Evolutionary conservation across 2,797 vertebrate genomes (phyloP).

Genomic region (Capromys pilorides): DNA sequence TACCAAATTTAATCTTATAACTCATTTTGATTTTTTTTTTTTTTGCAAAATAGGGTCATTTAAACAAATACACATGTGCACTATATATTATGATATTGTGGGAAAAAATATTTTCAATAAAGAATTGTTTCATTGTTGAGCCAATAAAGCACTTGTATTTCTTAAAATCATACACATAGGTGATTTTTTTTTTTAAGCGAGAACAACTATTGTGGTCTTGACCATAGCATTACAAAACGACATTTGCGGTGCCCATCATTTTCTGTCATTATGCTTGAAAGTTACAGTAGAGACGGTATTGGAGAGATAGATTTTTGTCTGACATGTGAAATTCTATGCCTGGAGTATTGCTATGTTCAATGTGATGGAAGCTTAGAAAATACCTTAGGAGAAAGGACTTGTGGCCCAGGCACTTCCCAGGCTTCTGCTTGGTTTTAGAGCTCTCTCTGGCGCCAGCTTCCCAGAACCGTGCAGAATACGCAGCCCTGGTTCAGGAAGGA

Average conservation of each 20-base stretch:
- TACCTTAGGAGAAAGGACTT: background rate
- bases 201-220: background rate
- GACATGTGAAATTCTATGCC: background rate
- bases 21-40: background rate
- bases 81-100: background rate
- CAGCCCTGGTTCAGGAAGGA: rapidly evolving
- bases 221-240: background rate
- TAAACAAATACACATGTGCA: background rate
- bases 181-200: background rate
- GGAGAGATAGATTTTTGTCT: background rate
- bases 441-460: rapidly evolving
- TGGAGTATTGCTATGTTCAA: background rate
- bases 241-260: background rate
- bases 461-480: background rate
- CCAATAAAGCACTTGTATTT: background rate
- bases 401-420: rapidly evolving
- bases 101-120: background rate
- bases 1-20: background rate
- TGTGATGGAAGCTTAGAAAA: background rate
- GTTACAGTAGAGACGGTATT: background rate
- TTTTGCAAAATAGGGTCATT: background rate
- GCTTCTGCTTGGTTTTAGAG: background rate
- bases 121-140: background rate
- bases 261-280: background rate
- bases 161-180: background rate